phyloP scores from a whole-genome alignment of 2,797 vertebrate species.

The Euphonia xanthogaster region DNA sequence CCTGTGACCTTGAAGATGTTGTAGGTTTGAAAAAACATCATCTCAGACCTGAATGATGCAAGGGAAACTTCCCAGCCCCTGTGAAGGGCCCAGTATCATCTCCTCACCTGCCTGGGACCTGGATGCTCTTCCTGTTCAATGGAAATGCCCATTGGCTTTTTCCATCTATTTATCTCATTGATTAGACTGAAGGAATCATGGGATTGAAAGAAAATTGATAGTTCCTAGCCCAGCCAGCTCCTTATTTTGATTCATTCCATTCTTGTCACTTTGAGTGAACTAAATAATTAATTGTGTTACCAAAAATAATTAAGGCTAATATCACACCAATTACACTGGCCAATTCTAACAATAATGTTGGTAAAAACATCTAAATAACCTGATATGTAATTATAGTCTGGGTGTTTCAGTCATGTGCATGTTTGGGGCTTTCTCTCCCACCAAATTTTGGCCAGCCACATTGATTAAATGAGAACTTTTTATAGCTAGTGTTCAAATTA shows the following conservation, averaged over 20 bases:
- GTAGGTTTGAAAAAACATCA: not conserved
- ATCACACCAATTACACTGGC: not conserved
- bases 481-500: constrained; percentile 54
- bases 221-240: not conserved
- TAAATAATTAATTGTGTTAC: constrained; percentile 51
- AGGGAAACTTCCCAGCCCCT: not conserved
- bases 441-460: constrained; percentile 28
- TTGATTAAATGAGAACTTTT: constrained; percentile 60
- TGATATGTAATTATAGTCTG: constrained; percentile 2
- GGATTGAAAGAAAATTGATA: constrained; percentile 14
- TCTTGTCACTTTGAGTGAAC: constrained; percentile 36
- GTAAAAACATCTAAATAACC: constrained; percentile 34
- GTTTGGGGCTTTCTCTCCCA: not conserved
- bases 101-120: not conserved
- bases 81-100: not conserved
- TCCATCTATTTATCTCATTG: not conserved
- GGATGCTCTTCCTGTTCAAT: not conserved
- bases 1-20: not conserved
- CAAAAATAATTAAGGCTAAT: constrained; percentile 45
- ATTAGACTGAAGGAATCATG: not conserved
- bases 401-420: not conserved
- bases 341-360: not conserved
- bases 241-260: constrained; percentile 47
- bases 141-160: not conserved
- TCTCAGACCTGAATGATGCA: not conserved